These are phyloP conservation scores for Electrophaes corylata DNA, from an alignment of 2,888 invertebrate species.

Conservation along the genomic window DNA sequence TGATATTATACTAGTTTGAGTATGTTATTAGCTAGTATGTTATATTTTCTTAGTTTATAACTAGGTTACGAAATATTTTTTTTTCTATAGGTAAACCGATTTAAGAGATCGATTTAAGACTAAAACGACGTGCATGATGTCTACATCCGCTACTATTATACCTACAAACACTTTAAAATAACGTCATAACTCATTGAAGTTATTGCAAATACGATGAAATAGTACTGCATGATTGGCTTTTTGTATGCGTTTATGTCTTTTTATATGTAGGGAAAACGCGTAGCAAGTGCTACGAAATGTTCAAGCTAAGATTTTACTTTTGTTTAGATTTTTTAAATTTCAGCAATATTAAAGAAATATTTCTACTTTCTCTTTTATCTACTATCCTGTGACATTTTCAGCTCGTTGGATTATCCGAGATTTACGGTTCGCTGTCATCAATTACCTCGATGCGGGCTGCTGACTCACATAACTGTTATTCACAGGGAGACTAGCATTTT, in stretches of 20 bases:
- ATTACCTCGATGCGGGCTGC: constrained; percentile 29
- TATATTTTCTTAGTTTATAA: too few species aligned
- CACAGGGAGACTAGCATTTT: constrained; percentile 7
- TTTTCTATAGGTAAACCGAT: too few species aligned
- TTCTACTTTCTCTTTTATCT: constrained; percentile 10
- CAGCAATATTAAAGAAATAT: background rate
- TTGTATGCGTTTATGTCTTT: constrained; percentile 17
- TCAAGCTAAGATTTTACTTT: background rate
- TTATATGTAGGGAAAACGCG: background rate
- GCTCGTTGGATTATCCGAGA: constrained; percentile 25
- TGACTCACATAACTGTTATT: constrained; percentile 31
- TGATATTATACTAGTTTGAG: too few species aligned
- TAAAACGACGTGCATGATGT: too few species aligned
- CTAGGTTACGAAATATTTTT: too few species aligned
- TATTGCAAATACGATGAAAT: background rate
- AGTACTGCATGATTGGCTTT: background rate
- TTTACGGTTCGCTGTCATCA: constrained; percentile 27
- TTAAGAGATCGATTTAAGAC: too few species aligned
- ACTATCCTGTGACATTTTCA: constrained; percentile 21
- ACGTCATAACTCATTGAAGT: too few species aligned
- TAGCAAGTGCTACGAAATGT: constrained; percentile 19
- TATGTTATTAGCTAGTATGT: too few species aligned
- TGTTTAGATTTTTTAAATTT: background rate
- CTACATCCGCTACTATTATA: too few species aligned
- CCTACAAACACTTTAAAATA: too few species aligned